Evolutionary conservation across 2,113 vertebrate genomes (phyloP), one percentile per base, ranked within the genome.

Genomic region (Atlantisia rogersi): DNA sequence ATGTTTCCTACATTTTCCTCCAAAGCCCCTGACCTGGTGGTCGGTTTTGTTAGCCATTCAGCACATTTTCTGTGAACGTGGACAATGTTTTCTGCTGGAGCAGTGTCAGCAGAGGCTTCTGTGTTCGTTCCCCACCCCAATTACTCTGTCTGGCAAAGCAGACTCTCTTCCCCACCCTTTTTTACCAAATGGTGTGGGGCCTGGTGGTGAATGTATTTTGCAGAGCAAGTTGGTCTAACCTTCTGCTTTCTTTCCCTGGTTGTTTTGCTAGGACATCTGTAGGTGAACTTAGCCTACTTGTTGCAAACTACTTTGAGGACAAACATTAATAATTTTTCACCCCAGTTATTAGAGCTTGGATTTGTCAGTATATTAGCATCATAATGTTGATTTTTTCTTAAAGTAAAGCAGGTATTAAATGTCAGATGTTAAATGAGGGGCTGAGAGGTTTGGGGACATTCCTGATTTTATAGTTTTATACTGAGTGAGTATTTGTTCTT

Each of bases 161-260:
- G 20, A 67, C 68, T 48, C 24, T 94, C 37, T 42, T 62, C 63
- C 26, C 50, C 63, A 80, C 40, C 9, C 56, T 84, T 70, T 46
- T 88, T 74, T 26, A 5, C 89, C 82, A 76, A 81, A 40, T 60
- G 46, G 56, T 77, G 35, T 92, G 37, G 59, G 90, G 62, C 92
- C 93, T 85, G 71, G 59, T 25, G 52, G 40, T 88, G 37, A 95
- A 95, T 94, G 76, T 67, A 48, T 93, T 95, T 85, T 83, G 75
- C 86, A 92, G 84, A 83, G 90, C 53, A 79, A 91, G 71, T 62
- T 94, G 70, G 44, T 71, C 42, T 94, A 88, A 63, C 70, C 40
- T 83, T 81, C 70, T 91, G 50, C 74, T 94, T 92, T 87, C n/a
- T 78, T 80, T 86, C 44, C 35, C 39, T 76, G 52, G 12, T 69